phyloP scores from a whole-genome alignment of 2,888 invertebrate genomes.

The Dasysyrphus albostriatus region DNA sequence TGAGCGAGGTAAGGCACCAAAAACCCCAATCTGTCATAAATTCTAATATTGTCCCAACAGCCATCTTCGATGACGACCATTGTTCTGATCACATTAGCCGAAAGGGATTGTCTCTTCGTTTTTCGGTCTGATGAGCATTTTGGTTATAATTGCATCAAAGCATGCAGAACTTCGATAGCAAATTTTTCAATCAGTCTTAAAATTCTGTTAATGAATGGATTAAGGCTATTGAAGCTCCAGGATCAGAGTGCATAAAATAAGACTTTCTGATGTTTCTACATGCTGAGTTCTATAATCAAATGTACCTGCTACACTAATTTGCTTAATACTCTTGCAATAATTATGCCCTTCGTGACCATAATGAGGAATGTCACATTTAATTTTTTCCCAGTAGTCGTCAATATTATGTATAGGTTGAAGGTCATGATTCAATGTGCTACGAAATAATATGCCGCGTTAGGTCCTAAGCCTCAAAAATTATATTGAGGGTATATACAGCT shows the following conservation, averaged over 20 bases:
- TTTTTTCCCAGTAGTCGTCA: constrained; percentile 28
- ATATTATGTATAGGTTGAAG: too few relatives aligned
- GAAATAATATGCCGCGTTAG: too few relatives aligned
- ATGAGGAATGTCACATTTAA: constrained; percentile 54
- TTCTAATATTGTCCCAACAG: constrained; percentile 13
- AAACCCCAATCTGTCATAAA: neutral
- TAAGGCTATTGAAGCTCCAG: constrained; percentile 25
- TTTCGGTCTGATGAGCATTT: constrained; percentile 39
- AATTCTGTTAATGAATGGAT: constrained; percentile 56
- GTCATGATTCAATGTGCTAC: too few relatives aligned
- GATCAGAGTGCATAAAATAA: neutral
- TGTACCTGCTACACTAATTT: neutral
- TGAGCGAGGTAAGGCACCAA: constrained; percentile 34
- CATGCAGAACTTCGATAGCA: constrained; percentile 19
- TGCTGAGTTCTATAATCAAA: neutral
- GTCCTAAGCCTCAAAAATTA: too few relatives aligned
- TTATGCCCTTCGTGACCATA: neutral
- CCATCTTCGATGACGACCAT: neutral
- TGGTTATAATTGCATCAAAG: constrained; percentile 24
- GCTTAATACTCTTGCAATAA: constrained; percentile 22
- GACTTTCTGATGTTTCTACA: neutral
- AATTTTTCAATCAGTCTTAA: constrained; percentile 61
- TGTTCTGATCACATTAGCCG: constrained; percentile 53
- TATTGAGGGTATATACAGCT: too few relatives aligned
- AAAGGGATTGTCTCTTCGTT: constrained; percentile 29